Conservation (phyloP, 2,113 vertebrate genomes). For the Tragelaphus imberbis region DNA sequence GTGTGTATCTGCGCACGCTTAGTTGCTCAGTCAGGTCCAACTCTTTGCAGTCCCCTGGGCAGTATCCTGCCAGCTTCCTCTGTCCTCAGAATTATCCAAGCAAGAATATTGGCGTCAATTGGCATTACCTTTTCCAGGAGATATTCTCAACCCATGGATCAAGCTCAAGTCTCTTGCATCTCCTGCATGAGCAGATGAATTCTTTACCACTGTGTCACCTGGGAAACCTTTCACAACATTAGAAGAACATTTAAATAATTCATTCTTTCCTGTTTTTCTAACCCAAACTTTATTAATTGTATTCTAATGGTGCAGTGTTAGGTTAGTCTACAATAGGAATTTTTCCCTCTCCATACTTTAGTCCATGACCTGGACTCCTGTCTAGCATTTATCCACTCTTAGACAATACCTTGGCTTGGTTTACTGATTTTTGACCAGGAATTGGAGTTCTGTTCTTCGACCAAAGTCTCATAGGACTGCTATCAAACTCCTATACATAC, state of each 20-base stretch:
- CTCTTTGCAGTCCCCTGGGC: not conserved
- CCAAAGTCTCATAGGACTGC: not conserved
- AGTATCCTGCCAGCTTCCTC: not conserved
- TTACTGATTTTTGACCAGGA: not conserved
- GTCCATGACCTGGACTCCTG: not conserved
- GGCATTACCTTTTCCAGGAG: not conserved
- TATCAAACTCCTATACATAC: not conserved
- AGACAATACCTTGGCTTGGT: fast-evolving
- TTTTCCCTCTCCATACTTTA: not conserved
- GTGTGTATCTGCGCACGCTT: fast-evolving
- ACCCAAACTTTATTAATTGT: not conserved
- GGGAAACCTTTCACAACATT: not conserved
- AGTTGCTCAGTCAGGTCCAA: not conserved
- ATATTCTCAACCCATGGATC: not conserved
- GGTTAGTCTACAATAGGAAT: not conserved
- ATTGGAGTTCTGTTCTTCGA: not conserved
- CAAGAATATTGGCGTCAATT: not conserved
- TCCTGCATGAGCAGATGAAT: not conserved
- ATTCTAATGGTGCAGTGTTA: too few relatives aligned
- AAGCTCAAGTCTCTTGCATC: not conserved
- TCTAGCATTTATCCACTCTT: not conserved
- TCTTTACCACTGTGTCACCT: not conserved
- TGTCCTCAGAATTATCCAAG: fast-evolving
- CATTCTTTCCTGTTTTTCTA: not conserved
- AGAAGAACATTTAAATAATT: not conserved